Conservation (phyloP, 2,797 vertebrate genomes). For the Craterocephalus amniculus region DNA sequence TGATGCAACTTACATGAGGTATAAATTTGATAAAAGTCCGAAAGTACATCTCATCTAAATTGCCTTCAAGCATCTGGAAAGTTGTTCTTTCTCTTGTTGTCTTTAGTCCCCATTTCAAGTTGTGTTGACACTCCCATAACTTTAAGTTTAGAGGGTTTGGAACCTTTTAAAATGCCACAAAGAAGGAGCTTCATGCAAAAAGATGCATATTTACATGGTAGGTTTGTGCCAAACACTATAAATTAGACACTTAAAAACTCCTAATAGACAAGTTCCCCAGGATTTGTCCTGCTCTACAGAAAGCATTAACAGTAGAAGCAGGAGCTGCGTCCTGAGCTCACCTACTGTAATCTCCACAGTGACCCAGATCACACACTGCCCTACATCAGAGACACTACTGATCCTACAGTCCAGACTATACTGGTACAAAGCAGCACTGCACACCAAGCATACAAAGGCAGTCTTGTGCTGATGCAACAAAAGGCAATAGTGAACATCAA, state of each 20-base stretch:
- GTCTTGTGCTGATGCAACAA: constrained; percentile 79
- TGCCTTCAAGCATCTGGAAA: neutral
- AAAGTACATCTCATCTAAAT: too few relatives aligned
- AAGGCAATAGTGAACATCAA: constrained; percentile 80
- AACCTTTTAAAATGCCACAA: neutral
- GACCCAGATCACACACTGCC: constrained; percentile 61
- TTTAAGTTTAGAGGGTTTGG: neutral
- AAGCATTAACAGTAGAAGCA: constrained; percentile 21
- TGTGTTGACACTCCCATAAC: neutral
- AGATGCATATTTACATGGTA: neutral
- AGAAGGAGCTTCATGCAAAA: neutral
- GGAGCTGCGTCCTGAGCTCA: constrained; percentile 40
- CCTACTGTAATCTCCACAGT: constrained; percentile 54
- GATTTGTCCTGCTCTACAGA: constrained; percentile 5
- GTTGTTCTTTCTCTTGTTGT: neutral
- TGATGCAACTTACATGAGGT: too few relatives aligned
- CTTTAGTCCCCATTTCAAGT: neutral
- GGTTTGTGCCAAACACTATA: neutral
- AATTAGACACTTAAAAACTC: neutral
- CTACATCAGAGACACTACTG: constrained; percentile 45
- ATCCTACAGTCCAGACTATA: constrained; percentile 37
- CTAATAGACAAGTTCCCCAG: constrained; percentile 15
- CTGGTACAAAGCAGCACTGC: constrained; percentile 47
- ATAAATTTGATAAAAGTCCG: too few relatives aligned
- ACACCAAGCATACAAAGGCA: constrained; percentile 67